Evolutionary conservation across 2,888 invertebrate species (phyloP).

Genomic region (Catocala sponsa): DNA sequence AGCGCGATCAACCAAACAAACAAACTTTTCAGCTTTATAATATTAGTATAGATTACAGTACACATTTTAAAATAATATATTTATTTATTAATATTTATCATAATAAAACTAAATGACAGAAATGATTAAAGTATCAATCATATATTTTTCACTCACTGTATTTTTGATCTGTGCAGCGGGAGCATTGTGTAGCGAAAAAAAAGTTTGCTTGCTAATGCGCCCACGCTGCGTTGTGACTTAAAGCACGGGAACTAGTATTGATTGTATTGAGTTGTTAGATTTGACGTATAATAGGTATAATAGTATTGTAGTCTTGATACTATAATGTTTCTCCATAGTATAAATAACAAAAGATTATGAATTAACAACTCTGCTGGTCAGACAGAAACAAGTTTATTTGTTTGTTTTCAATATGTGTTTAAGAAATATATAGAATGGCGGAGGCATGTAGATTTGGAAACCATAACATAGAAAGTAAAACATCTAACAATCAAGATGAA

Average conservation of each 20-base stretch:
- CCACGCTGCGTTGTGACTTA: constrained; percentile 49
- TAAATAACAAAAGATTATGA: constrained; percentile 23
- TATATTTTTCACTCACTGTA: too few species aligned
- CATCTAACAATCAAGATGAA: constrained; percentile 73
- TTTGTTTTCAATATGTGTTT: constrained; percentile 42
- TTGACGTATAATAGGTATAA: constrained; percentile 45
- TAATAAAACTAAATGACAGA: too few species aligned
- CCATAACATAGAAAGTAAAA: constrained; percentile 70
- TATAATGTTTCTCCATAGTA: constrained; percentile 16
- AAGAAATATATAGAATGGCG: constrained; percentile 74
- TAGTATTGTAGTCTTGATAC: constrained; percentile 12
- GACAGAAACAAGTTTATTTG: constrained; percentile 27
- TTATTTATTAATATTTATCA: too few species aligned
- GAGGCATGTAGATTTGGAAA: constrained; percentile 79
- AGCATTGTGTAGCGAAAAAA: background rate
- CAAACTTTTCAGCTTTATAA: too few species aligned
- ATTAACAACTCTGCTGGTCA: constrained; percentile 30
- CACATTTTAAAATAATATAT: too few species aligned
- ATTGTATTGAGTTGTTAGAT: constrained; percentile 52
- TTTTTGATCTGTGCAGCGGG: background rate
- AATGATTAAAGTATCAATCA: too few species aligned
- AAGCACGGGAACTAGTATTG: constrained; percentile 27
- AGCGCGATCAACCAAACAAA: too few species aligned
- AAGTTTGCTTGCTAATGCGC: constrained; percentile 44
- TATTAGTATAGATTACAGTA: too few species aligned